phyloP scores from a whole-genome alignment of 2,113 vertebrate genomes.

The Centropus bengalensis region DNA sequence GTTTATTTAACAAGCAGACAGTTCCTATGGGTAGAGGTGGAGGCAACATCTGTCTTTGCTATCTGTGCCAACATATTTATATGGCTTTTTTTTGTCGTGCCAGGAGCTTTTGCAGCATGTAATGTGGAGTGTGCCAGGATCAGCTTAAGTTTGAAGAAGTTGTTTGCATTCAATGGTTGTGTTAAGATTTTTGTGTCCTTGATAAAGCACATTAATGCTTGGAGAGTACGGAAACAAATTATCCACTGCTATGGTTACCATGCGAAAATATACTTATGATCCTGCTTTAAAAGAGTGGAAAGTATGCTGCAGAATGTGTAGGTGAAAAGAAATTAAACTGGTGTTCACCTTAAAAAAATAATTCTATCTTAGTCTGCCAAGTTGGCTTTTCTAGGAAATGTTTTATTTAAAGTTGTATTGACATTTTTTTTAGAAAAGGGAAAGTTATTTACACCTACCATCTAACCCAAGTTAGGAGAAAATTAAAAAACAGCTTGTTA shows the following conservation, averaged over 20 bases:
- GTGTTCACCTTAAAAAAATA: background rate
- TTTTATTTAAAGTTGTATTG: background rate
- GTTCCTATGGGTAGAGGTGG: background rate
- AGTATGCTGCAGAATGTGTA: background rate
- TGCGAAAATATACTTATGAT: background rate
- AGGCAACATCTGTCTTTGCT: conserved; percentile 12
- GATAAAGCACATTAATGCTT: background rate
- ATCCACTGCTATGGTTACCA: conserved; percentile 23
- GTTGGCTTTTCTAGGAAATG: background rate
- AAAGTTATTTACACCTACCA: background rate
- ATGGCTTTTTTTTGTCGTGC: background rate
- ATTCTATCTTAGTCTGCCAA: background rate
- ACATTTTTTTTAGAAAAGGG: background rate
- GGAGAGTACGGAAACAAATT: conserved; percentile 43
- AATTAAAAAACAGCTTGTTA: background rate
- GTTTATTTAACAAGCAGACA: conserved; percentile 25
- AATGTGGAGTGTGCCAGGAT: background rate
- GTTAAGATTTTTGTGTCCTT: conserved; percentile 28
- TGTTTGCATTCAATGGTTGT: conserved; percentile 26
- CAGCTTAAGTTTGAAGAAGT: conserved; percentile 11
- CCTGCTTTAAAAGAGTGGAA: background rate
- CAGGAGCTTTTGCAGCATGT: conserved; percentile 5
- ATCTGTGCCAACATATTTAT: conserved; percentile 2
- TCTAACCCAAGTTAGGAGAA: background rate
- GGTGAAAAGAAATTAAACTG: background rate